These are phyloP conservation scores for Zoanthus solanderi DNA, from an alignment of 92 coral and sea anemone genomes.

Conservation along the genomic window DNA sequence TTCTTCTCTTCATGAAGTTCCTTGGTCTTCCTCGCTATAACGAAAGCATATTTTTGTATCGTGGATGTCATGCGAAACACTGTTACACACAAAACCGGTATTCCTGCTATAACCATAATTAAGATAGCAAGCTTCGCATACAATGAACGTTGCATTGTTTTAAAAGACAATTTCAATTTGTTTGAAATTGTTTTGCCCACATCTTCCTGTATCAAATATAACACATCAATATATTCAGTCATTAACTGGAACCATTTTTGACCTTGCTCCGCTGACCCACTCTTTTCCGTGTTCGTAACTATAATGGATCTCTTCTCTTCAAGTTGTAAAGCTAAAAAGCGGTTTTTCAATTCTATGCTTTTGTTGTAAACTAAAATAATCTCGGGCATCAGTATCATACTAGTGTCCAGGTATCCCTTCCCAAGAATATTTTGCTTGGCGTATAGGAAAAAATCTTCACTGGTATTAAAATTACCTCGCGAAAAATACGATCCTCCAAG, in stretches of 20 bases:
- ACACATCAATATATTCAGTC: constrained; percentile 67
- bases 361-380: constrained; percentile 21
- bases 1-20: constrained; percentile 74
- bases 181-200: constrained; percentile 47
- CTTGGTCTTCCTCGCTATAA: constrained; percentile 59
- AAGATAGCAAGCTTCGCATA: constrained; percentile 38
- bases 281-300: constrained; percentile 44
- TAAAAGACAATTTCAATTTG: constrained; percentile 22
- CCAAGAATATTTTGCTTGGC: constrained; percentile 65
- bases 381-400: constrained; percentile 69
- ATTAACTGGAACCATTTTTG: constrained; percentile 64
- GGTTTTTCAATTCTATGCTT: constrained; percentile 2
- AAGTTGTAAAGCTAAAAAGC: neutral
- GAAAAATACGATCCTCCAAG: constrained; percentile 75
- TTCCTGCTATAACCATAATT: constrained; percentile 51
- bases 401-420: constrained; percentile 33
- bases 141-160: constrained; percentile 26
- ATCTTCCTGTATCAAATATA: constrained; percentile 61
- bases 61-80: constrained; percentile 63
- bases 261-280: constrained; percentile 35
- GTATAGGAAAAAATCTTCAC: constrained; percentile 63
- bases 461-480: constrained; percentile 60
- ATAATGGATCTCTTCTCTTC: constrained; percentile 54
- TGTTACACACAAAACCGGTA: constrained; percentile 63
- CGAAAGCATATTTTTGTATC: constrained; percentile 69